A percentile compares a stretch with the other conserved stretches of the same genome.
Evolutionary conservation across 2,797 vertebrate species (phyloP).

Genomic region (Chloroceryle amazona): DNA sequence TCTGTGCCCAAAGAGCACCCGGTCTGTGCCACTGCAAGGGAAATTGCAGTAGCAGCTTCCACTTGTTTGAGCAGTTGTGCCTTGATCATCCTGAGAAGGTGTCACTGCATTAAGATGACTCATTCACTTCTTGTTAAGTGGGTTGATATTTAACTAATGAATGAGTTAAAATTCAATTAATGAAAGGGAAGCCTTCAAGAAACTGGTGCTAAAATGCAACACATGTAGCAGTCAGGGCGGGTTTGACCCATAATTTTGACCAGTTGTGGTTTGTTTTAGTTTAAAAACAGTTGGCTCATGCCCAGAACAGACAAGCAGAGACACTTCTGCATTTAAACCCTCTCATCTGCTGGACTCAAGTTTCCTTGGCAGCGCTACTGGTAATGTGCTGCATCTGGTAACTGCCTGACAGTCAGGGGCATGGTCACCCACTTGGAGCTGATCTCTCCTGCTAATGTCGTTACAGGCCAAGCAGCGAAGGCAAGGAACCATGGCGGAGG

Average conservation of each 20-base stretch:
- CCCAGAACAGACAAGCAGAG: neutral
- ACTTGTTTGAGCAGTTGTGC: neutral
- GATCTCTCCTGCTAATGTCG: slow-evolving; percentile 37
- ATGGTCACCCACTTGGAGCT: neutral
- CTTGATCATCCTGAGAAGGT: neutral
- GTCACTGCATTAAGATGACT: neutral
- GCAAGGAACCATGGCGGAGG: slow-evolving; percentile 90
- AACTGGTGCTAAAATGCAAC: neutral
- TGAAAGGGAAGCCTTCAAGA: neutral
- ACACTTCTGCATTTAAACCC: neutral
- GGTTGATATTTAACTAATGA: neutral
- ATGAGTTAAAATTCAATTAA: neutral
- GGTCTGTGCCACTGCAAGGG: neutral
- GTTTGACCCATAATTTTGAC: neutral
- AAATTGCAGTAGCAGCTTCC: neutral
- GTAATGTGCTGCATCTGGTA: neutral
- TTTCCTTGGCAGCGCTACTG: neutral
- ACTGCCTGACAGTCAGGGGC: neutral
- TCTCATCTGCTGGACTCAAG: neutral
- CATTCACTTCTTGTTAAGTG: neutral
- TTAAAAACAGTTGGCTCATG: fast-evolving
- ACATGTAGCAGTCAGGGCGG: neutral
- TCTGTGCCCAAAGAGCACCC: neutral
- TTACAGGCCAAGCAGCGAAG: slow-evolving; percentile 67
- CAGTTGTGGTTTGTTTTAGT: neutral